A percentile compares a stretch with the other conserved stretches of the same genome.
Conservation (phyloP, 2,113 vertebrate genomes). For the Hassar affinis region DNA sequence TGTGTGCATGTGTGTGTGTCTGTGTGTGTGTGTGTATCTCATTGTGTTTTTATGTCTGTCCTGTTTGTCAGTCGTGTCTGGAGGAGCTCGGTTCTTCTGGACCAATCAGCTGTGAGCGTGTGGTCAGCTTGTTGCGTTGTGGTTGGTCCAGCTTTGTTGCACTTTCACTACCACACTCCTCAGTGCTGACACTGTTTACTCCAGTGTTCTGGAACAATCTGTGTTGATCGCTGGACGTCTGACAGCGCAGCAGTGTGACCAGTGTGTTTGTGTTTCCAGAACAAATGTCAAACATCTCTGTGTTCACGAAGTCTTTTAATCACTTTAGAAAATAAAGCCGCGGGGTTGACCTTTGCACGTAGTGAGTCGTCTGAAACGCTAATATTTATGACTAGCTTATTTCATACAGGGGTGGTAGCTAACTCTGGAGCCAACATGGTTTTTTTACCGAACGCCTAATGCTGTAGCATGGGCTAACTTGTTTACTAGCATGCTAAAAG, state of each 20-base stretch:
- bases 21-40: not conserved
- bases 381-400: not conserved
- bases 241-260: not conserved
- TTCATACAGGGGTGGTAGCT: not conserved
- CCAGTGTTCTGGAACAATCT: slow-evolving; percentile 27
- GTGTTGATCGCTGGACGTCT: slow-evolving; percentile 18
- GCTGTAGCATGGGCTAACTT: not conserved
- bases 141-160: slow-evolving; percentile 35
- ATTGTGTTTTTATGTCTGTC: slow-evolving; percentile 10
- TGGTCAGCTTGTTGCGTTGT: slow-evolving; percentile 1
- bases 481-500: not conserved
- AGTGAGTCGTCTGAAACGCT: not conserved
- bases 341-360: not conserved
- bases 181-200: slow-evolving; percentile 33
- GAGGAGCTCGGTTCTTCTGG: not conserved
- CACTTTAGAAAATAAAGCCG: slow-evolving; percentile 1
- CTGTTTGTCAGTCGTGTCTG: slow-evolving; percentile 6
- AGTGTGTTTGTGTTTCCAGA: slow-evolving; percentile 27
- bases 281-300: slow-evolving; percentile 10
- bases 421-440: not conserved
- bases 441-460: not conserved
- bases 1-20: no score
- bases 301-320: not conserved
- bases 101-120: slow-evolving; percentile 33
- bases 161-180: slow-evolving; percentile 23